Percentiles rank a stretch among this genome's conserved stretches.
Evolutionary conservation across 1,140 invertebrate genomes (phyloP).

Genomic region (Limonius californicus): DNA sequence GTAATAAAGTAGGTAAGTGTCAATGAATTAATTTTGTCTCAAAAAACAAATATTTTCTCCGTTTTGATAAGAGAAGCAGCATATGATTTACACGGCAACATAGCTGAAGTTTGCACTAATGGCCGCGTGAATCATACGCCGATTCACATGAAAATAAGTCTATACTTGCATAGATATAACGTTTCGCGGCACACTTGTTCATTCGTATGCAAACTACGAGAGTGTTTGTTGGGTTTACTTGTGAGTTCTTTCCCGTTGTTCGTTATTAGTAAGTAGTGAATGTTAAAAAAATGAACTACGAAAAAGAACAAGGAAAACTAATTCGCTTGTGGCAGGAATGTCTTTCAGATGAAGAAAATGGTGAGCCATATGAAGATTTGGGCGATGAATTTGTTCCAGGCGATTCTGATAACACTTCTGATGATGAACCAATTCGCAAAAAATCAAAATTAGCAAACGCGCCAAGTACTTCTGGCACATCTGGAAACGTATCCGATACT

Average conservation of each 20-base stretch:
- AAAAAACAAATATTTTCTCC: not conserved
- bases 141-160: not conserved
- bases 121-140: not conserved
- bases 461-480: not conserved
- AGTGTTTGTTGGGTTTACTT: not conserved
- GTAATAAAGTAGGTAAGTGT: not conserved
- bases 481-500: not conserved
- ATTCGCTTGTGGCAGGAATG: not conserved
- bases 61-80: not conserved
- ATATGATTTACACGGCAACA: not conserved
- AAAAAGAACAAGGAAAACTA: not conserved
- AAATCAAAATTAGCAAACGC: not conserved
- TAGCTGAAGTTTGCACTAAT: not conserved
- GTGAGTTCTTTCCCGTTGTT: not conserved
- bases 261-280: not conserved
- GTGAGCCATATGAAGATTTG: not conserved
- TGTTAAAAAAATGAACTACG: not conserved
- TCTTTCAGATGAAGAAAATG: not conserved
- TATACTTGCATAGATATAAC: not conserved
- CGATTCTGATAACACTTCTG: not conserved
- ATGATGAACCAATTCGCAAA: not conserved
- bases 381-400: not conserved
- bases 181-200: not conserved
- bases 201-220: no score
- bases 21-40: not conserved